These are phyloP conservation scores for Theocolax elegans DNA, from an alignment of 1,140 invertebrate species.

Conservation along the genomic window DNA sequence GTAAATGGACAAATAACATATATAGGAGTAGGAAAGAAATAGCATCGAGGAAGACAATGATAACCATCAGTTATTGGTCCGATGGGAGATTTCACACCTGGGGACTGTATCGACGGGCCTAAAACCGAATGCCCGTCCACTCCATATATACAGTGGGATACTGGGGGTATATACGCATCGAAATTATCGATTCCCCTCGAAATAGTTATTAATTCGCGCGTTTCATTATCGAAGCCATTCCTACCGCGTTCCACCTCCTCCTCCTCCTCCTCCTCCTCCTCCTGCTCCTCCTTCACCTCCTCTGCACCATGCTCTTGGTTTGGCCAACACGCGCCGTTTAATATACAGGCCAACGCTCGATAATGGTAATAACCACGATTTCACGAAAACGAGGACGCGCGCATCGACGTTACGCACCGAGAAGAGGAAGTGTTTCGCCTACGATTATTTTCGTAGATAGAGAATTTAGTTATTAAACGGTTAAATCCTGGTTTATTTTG, in stretches of 20 bases:
- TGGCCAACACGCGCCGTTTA: too few species aligned
- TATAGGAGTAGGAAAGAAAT: too few species aligned
- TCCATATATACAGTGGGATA: not conserved
- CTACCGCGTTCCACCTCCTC: not conserved
- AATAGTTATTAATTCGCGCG: conserved; percentile 30
- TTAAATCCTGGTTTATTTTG: too few species aligned
- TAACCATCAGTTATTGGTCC: not conserved
- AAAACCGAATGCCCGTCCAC: not conserved
- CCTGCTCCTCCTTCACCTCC: too few species aligned
- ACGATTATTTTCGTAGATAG: too few species aligned
- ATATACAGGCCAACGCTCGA: conserved; percentile 15
- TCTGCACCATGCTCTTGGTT: too few species aligned
- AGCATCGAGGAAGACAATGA: too few species aligned
- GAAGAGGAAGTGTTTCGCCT: too few species aligned
- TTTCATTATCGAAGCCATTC: conserved; percentile 18
- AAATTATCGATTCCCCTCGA: conserved; percentile 17
- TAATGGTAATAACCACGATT: conserved; percentile 30
- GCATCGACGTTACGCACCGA: too few species aligned
- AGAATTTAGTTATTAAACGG: too few species aligned
- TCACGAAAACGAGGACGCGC: not conserved
- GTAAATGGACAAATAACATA: too few species aligned
- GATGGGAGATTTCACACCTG: not conserved
- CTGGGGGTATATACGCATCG: not conserved
- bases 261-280: not conserved
- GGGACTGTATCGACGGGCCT: not conserved